Evolutionary conservation across 2,113 vertebrate species (phyloP).

Genomic region (Sclerurus mexicanus): DNA sequence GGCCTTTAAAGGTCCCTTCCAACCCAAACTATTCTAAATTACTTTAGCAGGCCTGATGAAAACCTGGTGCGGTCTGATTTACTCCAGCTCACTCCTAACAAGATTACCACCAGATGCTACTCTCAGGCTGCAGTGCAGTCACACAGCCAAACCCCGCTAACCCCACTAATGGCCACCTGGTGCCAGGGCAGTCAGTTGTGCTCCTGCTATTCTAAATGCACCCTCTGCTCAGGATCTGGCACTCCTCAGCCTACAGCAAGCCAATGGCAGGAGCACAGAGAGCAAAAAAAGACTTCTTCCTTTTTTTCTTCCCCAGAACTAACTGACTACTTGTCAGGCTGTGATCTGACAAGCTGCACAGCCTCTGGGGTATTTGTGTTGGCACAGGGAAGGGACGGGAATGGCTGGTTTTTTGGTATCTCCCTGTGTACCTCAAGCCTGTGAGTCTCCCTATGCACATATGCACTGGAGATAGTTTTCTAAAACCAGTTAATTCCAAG

Average conservation of each 20-base stretch:
- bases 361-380: neutral
- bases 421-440: neutral
- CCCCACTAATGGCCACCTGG: neutral
- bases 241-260: neutral
- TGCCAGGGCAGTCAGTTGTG: neutral
- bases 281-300: rapidly evolving
- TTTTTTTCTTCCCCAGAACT: rapidly evolving
- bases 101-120: neutral
- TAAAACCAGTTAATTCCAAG: neutral
- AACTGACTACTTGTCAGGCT: neutral
- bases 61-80: neutral
- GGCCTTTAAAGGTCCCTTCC: neutral
- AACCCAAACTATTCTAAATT: neutral
- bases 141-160: neutral
- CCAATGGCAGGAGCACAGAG: neutral
- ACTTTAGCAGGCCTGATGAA: neutral
- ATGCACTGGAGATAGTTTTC: neutral
- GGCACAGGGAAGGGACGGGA: neutral
- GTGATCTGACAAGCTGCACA: neutral
- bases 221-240: neutral
- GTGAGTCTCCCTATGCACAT: neutral
- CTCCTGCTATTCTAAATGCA: neutral
- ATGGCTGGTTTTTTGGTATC: neutral
- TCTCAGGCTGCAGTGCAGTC: neutral
- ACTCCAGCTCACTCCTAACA: neutral